These are phyloP conservation scores for Coleophora flavipennella DNA, from an alignment of 2,888 invertebrate genomes.

Conservation along the genomic window DNA sequence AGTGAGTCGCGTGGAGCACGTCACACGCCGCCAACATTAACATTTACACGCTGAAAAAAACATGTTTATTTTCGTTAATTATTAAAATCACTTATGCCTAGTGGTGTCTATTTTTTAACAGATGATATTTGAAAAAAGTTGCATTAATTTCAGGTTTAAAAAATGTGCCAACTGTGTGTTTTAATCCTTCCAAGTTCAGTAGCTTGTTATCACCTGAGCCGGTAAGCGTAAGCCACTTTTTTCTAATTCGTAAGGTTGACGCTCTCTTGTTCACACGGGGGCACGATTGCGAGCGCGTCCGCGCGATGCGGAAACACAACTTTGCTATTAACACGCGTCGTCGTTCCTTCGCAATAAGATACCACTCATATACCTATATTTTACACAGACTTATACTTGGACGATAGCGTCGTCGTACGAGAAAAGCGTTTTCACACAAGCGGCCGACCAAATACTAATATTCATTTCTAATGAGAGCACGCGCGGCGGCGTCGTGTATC, in stretches of 20 bases:
- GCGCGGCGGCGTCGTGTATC: no score
- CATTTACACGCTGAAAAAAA: no score
- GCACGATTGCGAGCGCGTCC: slow-evolving; percentile 39
- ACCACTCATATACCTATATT: slow-evolving; percentile 36
- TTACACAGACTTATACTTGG: slow-evolving; percentile 38
- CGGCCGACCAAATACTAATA: slow-evolving; percentile 22
- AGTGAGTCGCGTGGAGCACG: no score
- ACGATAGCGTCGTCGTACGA: slow-evolving; percentile 25
- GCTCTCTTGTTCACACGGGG: slow-evolving; percentile 63
- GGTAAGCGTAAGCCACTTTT: slow-evolving; percentile 45
- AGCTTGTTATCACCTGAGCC: background rate
- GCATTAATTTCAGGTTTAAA: no score
- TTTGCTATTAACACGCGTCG: slow-evolving; percentile 69
- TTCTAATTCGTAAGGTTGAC: slow-evolving; percentile 70
- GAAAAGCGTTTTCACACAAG: slow-evolving; percentile 55
- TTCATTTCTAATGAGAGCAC: slow-evolving; percentile 31
- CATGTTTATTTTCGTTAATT: no score
- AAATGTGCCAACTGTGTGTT: no score
- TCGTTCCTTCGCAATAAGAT: slow-evolving; percentile 65
- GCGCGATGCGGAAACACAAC: slow-evolving; percentile 65
- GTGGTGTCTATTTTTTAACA: no score
- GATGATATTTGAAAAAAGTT: no score
- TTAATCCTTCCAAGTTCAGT: no score
- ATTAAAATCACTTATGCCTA: no score
- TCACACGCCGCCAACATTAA: no score